Conservation (phyloP, 2,113 vertebrate genomes). For the Seriola aureovittata region DNA sequence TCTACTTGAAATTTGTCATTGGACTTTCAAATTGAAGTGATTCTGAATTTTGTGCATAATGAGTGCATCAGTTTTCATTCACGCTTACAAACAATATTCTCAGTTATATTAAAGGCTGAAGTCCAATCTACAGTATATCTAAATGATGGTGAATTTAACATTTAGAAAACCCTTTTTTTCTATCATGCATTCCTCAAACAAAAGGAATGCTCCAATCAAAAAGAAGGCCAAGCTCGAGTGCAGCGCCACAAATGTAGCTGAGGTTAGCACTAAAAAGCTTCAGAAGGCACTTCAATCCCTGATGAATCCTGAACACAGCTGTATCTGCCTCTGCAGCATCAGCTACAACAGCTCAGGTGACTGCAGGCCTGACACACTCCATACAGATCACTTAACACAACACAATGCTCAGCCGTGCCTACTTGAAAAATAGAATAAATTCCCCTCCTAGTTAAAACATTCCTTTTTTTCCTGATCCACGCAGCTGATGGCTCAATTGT, state of each 20-base stretch:
- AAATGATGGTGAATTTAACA: not conserved
- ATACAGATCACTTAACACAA: constrained; percentile 32
- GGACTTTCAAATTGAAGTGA: not conserved
- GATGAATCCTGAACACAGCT: constrained; percentile 65
- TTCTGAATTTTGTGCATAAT: not conserved
- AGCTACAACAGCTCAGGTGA: constrained; percentile 45
- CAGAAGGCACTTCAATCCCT: constrained; percentile 55
- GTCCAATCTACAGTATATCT: not conserved
- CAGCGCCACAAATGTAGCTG: constrained; percentile 31
- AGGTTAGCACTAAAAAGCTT: constrained; percentile 50
- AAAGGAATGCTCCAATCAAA: not conserved
- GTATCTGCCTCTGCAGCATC: constrained; percentile 61
- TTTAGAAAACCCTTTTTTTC: not conserved
- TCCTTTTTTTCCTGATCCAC: not conserved
- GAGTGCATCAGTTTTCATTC: not conserved
- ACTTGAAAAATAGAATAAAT: not conserved
- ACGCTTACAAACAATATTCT: not conserved
- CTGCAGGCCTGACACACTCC: constrained; percentile 40
- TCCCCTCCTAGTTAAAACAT: not conserved
- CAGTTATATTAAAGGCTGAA: not conserved
- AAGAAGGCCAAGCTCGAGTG: not conserved
- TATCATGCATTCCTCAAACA: constrained; percentile 11
- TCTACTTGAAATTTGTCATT: not conserved
- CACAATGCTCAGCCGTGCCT: not conserved
- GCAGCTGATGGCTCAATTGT: no score